phyloP scores from a whole-genome alignment of 2,113 vertebrate genomes.

The Numenius arquata region DNA sequence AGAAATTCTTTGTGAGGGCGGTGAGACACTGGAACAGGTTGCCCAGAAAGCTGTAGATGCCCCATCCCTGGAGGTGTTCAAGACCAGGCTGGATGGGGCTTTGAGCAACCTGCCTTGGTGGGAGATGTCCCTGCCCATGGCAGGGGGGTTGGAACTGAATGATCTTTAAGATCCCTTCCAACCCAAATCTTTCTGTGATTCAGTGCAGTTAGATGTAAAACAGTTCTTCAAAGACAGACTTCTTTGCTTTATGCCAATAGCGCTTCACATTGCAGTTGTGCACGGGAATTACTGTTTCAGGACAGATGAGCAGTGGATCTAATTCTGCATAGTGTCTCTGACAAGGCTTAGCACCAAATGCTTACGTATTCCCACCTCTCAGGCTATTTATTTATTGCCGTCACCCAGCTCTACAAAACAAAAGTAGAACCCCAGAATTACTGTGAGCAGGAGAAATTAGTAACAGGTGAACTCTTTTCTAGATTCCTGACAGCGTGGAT shows the following conservation, averaged over 20 bases:
- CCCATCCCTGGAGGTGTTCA: not conserved
- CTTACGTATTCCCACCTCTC: constrained; percentile 47
- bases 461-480: not conserved
- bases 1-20: not conserved
- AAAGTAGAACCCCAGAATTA: not conserved
- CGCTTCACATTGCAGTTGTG: not conserved
- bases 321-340: not conserved
- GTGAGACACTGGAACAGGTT: not conserved
- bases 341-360: constrained; percentile 32
- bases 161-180: not conserved
- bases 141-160: not conserved
- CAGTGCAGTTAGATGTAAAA: not conserved
- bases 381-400: constrained; percentile 2
- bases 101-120: not conserved
- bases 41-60: not conserved
- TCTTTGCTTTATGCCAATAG: not conserved
- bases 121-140: not conserved
- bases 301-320: constrained; percentile 23
- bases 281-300: not conserved
- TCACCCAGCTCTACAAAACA: not conserved
- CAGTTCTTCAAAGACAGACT: not conserved
- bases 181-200: not conserved
- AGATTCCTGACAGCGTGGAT: not conserved
- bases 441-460: not conserved
- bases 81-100: not conserved